Evolutionary conservation across 2,888 invertebrate species (phyloP), one percentile per base, ranked within the genome.

Genomic region (Geotrupes spiniger): DNA sequence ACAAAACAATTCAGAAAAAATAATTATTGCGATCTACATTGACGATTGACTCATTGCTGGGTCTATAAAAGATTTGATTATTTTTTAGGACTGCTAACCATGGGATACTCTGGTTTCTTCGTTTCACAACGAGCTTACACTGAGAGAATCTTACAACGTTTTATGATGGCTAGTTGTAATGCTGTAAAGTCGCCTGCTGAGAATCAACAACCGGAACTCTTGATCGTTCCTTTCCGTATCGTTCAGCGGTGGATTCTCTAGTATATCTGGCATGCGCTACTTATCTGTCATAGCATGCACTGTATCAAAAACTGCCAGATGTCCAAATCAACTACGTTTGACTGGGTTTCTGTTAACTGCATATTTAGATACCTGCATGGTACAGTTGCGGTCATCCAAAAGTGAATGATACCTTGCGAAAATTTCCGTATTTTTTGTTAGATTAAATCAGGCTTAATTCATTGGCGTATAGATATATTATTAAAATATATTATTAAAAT

Each of bases 301-400:
- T n/a, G 51, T 53, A 21, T 58, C 54, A 11, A 54, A 53, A 43
- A 49, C 44, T 38, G 49, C 51, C 39, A 43, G 57, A 47, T 36
- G 39, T 36, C 36, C 33, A 29, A 49, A 14, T 44, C 39, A 4
- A 49, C 38, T 0, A n/a, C 11, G 31, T 21, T 4, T 2, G 36
- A 44, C 16, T 49, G 41, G 40, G 1, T 9, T 25, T 10, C 44
- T 27, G 44, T 45, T n/a, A 45, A 49, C 33, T 15, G 39, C 2
- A 26, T 49, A 5, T 45, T 49, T 25, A 3, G 45, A 15, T 49
- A 49, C 36, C 15, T 49, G 9, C 28, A 29, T 21, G 49, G 49
- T 17, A n/a, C n/a, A n/a, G n/a, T n/a, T n/a, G n/a, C n/a, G n/a
- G n/a, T n/a, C n/a, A n/a, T n/a, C n/a, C n/a, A n/a, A n/a, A n/a